phyloP scores from a whole-genome alignment of 2,113 vertebrate species.

The Etheostoma cragini region DNA sequence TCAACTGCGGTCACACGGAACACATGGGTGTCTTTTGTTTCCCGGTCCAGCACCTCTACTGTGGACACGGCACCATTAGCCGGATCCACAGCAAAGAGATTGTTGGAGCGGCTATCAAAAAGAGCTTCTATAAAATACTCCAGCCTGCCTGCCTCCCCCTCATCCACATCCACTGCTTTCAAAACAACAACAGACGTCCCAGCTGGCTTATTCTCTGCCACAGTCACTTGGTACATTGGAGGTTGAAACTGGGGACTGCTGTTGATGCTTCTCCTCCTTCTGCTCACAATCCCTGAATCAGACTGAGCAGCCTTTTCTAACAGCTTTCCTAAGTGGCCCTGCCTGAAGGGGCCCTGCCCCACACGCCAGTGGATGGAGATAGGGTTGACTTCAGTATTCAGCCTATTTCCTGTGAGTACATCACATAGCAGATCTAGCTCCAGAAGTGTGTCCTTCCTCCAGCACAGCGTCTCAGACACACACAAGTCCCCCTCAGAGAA shows the following conservation, averaged over 20 bases:
- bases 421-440: slow-evolving; percentile 80
- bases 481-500: slow-evolving; percentile 79
- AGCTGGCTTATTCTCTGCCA: slow-evolving; percentile 90
- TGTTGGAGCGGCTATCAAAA: slow-evolving; percentile 94
- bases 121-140: slow-evolving; percentile 93
- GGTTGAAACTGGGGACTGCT: slow-evolving; percentile 92
- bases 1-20: slow-evolving; percentile 91
- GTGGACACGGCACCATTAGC: slow-evolving; percentile 86
- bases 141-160: slow-evolving; percentile 89
- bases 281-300: slow-evolving; percentile 69
- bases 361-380: slow-evolving; percentile 80
- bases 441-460: slow-evolving; percentile 66
- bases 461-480: slow-evolving; percentile 80
- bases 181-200: slow-evolving; percentile 88
- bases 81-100: slow-evolving; percentile 85
- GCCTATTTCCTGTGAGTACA: slow-evolving; percentile 38
- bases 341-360: slow-evolving; percentile 76
- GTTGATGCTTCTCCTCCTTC: slow-evolving; percentile 88
- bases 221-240: slow-evolving; percentile 93
- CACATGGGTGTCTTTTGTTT: slow-evolving; percentile 95
- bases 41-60: slow-evolving; percentile 88
- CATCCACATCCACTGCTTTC: slow-evolving; percentile 88
- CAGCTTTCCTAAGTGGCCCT: slow-evolving; percentile 71
- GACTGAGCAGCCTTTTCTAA: slow-evolving; percentile 70
- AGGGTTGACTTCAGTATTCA: slow-evolving; percentile 22